Evolutionary conservation across 37 sponge, comb jelly and placozoan species (phyloP), one percentile per base, ranked within the genome.

Genomic region (Axinella damicornis): DNA sequence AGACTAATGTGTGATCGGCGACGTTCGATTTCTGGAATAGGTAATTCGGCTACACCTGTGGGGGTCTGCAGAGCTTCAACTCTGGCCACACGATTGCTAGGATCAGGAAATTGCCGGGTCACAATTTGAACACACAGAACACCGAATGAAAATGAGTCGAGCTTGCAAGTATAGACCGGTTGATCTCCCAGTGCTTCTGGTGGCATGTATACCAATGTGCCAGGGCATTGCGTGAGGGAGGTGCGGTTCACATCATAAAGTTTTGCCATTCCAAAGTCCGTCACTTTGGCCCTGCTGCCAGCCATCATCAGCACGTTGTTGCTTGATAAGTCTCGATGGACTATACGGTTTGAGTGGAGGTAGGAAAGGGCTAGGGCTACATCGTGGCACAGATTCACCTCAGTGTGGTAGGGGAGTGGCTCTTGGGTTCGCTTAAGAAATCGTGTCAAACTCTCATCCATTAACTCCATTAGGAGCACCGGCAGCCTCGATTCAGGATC

Each of bases 181-280:
- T 11, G 34, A 5, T 71, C 72, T 24, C 38, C 38, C 1, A 40
- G 21, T 33, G 72, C 72, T 24, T 71, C 72, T 41, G 72, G 72
- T 2, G 72, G 53, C 72, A 71, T 71, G 72, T 71, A 71, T 2
- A 71, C 39, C 21, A 41, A 4, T 19, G 72, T 40, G 21, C 72
- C 72, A 40, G 72, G 72, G 24, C 72, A 71, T 22, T 11, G 34
- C 2, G 72, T 71, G 34, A 24, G 38, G n/a, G 72, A 24, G 38
- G 52, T 40, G 46, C 46, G 46, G 46, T 46, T 46, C 46, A 39
- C 52, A 24, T 18, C 38, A 22, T 71, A 38, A 22, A 71, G 38
- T 22, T 38, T 37, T 2, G 53, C 34, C 72, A 71, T 71, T 38
- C 72, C 72, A 71, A 71, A 71, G 72, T 71, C 72, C 5, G 72